Evolutionary conservation across 2,888 invertebrate genomes (phyloP).

Genomic region (Netelia melanura): DNA sequence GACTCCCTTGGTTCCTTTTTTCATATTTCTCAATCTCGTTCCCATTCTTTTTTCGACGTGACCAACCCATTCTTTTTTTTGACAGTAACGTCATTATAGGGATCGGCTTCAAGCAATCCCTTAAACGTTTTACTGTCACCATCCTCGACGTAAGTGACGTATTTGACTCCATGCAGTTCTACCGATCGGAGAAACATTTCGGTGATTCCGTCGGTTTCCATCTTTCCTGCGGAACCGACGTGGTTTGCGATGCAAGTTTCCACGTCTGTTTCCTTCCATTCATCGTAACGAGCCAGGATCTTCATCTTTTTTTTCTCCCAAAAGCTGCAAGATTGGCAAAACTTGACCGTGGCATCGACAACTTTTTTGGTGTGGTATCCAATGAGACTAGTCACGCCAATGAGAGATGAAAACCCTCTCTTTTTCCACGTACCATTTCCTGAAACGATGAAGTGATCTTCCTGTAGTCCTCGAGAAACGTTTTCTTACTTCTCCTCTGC

Average conservation of each 20-base stretch:
- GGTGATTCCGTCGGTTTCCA: conserved; percentile 13
- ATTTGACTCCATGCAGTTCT: conserved; percentile 18
- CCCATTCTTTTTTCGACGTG: background rate
- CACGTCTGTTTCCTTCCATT: background rate
- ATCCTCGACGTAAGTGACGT: conserved; percentile 20
- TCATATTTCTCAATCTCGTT: too few relatives aligned
- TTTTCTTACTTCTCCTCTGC: too few relatives aligned
- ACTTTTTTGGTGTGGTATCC: too few relatives aligned
- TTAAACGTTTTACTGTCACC: conserved; percentile 25
- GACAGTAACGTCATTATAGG: conserved; percentile 22
- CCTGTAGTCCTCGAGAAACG: too few relatives aligned
- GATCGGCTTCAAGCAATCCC: conserved; percentile 21
- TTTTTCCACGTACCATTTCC: too few relatives aligned
- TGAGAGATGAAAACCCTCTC: too few relatives aligned
- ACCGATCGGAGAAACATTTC: conserved; percentile 28
- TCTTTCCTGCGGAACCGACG: conserved; percentile 1
- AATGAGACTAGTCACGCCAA: too few relatives aligned
- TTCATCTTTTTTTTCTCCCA: conserved; percentile 29
- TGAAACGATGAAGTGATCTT: too few relatives aligned
- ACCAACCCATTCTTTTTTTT: conserved; percentile 9
- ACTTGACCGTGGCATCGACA: too few relatives aligned
- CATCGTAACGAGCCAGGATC: conserved; percentile 17
- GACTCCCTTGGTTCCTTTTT: too few relatives aligned
- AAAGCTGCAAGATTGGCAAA: too few relatives aligned
- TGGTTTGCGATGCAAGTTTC: background rate